phyloP scores from a whole-genome alignment of 1,140 invertebrate genomes.

The Pentalonia nigronervosa region DNA sequence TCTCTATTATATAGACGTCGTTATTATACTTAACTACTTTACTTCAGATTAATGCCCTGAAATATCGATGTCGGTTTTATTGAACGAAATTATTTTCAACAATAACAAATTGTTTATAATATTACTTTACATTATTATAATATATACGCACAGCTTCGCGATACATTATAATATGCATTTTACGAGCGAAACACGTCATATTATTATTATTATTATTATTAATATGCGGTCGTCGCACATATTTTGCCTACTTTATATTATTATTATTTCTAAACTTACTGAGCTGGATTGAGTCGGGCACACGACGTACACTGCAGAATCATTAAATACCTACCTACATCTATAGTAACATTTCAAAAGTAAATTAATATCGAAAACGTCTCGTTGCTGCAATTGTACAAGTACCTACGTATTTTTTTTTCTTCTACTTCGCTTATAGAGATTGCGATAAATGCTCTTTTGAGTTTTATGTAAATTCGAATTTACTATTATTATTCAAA shows the following conservation, averaged over 20 bases:
- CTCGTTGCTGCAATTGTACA: not conserved
- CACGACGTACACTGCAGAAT: not conserved
- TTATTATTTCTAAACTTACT: not conserved
- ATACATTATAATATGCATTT: not conserved
- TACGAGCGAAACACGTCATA: not conserved
- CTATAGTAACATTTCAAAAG: not conserved
- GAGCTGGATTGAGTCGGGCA: not conserved
- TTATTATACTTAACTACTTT: not conserved
- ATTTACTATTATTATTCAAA: conserved; percentile 14
- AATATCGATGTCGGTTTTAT: not conserved
- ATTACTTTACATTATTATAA: too few species aligned
- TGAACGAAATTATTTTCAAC: not conserved
- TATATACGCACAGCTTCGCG: not conserved
- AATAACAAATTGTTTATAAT: not conserved
- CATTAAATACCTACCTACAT: not conserved
- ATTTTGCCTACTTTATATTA: not conserved
- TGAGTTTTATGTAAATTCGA: conserved; percentile 9
- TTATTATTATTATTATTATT: not conserved
- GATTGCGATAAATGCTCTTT: conserved; percentile 10
- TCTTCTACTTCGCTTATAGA: not conserved
- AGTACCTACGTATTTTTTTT: not conserved
- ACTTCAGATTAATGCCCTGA: not conserved
- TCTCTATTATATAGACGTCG: too few species aligned
- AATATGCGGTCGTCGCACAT: not conserved
- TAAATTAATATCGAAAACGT: not conserved